Base-by-base conservation (phyloP, 2,113 vertebrate species). In the Excalfactoria chinensis region DNA sequence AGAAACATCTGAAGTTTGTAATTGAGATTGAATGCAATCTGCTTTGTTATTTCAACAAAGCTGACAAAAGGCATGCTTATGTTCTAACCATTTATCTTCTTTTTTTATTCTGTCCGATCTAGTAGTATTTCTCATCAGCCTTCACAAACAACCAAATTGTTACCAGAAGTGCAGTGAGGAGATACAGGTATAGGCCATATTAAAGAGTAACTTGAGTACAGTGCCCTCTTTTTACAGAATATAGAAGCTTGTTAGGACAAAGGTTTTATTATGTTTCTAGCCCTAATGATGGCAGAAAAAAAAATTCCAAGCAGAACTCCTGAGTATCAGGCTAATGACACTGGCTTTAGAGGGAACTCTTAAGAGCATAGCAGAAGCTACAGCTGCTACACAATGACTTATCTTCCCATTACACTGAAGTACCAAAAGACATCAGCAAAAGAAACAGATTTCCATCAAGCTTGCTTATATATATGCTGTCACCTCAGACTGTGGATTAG, bases 201-300 rank as follows among this genome's bases (percentile, higher is more conserved):
- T 25, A 7, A 74, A 86, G 20, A 21, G 2, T 28, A 84, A 69
- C 12, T 12, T 34, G 9, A 79, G 15, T 3, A 28, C 11, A 6
- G 11, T 32, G 10, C 12, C 87, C 44, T 32, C 26, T 82, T 70
- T 64, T 41, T 69, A 53, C 34, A 86, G 67, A 43, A 78, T 23
- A 51, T 0, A 62, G 23, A 68, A 60, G 26, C 13, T 21, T 6
- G 0, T 32, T 35, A 64, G 16, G n/a, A 2, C 3, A 35, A 63
- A 63, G n/a, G 13, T 9, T 2, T 53, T n/a, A 30, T 22, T 4
- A 56, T 17, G 17, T 71, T 77, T n/a, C 10, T 51, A 78, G 9
- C 34, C 46, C 9, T 68, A 67, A 43, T 5, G 8, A 34, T 3
- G 8, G 46, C 34, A 83, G 23, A 66, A 59, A 66, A 37, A 37